Evolutionary conservation across 2,113 vertebrate species (phyloP).

Genomic region (Lethenteron camtschaticum): DNA sequence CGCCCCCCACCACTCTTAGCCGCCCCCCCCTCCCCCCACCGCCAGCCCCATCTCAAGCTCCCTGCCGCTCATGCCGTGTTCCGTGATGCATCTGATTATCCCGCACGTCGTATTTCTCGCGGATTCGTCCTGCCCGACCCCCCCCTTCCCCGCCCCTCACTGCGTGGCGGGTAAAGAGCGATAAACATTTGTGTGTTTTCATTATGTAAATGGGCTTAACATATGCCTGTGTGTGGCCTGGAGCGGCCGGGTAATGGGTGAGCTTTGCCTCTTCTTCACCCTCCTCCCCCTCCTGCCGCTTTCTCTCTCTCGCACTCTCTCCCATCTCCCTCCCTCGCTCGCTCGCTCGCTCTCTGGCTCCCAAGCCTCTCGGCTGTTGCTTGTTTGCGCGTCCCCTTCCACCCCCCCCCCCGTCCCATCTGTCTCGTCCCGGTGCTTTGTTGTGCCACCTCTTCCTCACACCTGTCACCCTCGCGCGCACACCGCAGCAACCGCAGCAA

Average conservation of each 20-base stretch:
- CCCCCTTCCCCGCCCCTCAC: slow-evolving; percentile 41
- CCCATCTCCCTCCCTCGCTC: neutral
- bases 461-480: no score
- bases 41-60: no score
- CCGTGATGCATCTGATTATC: no score
- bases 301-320: neutral
- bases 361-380: no score
- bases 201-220: slow-evolving; percentile 98
- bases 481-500: no score
- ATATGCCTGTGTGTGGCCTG: slow-evolving; percentile 97
- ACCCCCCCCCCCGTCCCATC: neutral
- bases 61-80: no score
- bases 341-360: neutral
- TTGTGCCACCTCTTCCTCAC: no score
- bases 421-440: neutral
- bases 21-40: no score
- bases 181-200: slow-evolving; percentile 99
- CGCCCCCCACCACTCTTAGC: no score
- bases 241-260: slow-evolving; percentile 79
- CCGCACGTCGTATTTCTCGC: no score
- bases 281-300: neutral
- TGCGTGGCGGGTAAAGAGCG: slow-evolving; percentile 78
- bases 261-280: neutral
- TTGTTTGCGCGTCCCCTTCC: neutral
- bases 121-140: no score